Conservation (phyloP, 2,113 vertebrate genomes). For the Phalacrocorax carbo region DNA sequence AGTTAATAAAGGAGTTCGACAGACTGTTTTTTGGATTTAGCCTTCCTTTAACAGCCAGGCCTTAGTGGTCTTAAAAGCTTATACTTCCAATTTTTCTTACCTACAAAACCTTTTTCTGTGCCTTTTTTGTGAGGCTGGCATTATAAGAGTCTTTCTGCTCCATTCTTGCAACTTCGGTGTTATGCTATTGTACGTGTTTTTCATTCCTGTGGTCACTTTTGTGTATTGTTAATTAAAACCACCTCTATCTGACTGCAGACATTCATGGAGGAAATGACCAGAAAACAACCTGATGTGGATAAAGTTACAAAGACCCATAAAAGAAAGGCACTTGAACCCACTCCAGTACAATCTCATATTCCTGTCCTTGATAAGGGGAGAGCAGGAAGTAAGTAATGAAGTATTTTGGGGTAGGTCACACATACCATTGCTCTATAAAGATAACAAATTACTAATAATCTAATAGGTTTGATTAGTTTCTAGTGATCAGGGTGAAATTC, state of each 20-base stretch:
- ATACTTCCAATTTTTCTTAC: neutral
- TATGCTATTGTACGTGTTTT: neutral
- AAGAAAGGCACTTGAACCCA: slow-evolving; percentile 82
- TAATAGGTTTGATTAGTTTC: neutral
- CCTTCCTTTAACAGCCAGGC: neutral
- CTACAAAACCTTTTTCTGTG: neutral
- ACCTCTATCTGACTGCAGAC: slow-evolving; percentile 71
- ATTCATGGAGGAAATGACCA: slow-evolving; percentile 99
- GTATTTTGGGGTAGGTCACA: neutral
- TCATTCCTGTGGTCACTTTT: neutral
- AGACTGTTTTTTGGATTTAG: neutral
- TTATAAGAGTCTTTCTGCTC: neutral
- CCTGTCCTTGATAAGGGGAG: slow-evolving; percentile 91
- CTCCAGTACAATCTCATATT: slow-evolving; percentile 88
- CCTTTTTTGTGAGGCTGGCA: neutral
- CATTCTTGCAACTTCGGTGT: neutral
- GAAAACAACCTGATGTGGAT: slow-evolving; percentile 98
- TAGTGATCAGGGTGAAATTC: neutral
- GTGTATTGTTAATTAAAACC: neutral
- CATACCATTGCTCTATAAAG: neutral
- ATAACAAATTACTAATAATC: neutral
- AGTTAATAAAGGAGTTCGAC: neutral
- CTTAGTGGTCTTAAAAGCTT: neutral
- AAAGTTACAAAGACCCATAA: slow-evolving; percentile 98
- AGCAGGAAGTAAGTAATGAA: slow-evolving; percentile 83